Base-by-base conservation (phyloP, 2,888 invertebrate genomes). In the Pristionchus fissidentatus region DNA sequence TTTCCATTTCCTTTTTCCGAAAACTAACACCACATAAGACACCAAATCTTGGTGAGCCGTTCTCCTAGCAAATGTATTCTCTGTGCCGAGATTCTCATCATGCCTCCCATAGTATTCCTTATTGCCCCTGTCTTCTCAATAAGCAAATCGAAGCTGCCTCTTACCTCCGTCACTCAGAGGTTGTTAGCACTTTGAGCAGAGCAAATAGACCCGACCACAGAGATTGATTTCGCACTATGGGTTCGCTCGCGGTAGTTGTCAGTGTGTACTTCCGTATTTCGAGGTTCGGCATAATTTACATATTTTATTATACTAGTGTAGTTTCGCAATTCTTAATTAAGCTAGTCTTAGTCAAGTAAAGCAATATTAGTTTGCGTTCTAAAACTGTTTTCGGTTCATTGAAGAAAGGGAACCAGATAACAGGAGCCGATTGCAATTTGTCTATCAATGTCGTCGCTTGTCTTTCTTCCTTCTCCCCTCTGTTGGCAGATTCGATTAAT, bases 401-500 rank as follows among this genome's bases (percentile, higher is more conserved):
- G n/a, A n/a, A n/a, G n/a, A n/a, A n/a, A n/a, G n/a, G n/a, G n/a
- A n/a, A n/a, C n/a, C n/a, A n/a, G n/a, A n/a, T n/a, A n/a, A n/a
- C n/a, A n/a, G n/a, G n/a, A n/a, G n/a, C n/a, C n/a, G n/a, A n/a
- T 41, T 49, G 4, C 49, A 49, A 13, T 29, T 15, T 46, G n/a
- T 26, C 46, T 49, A 77, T 49, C 49, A 22, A 32, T 77, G 49
- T 49, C 75, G 19, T 46, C 26, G 10, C 49, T 35, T 77, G 75
- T 77, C 38, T 77, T 19, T 32, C 75, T 26, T 75, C 19, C 38
- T 13, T n/a, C 70, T 46, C 26, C 75, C 75, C 29, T 77, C 75
- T 77, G 75, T 77, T 46, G 32, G 75, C 75, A 77, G 75, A 32
- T 77, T 46, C 49, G 75, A 77, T 77, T 77, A 77, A 49, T 49